Base-by-base conservation (phyloP, 2,113 vertebrate species). In the Emydocephalus ijimae region DNA sequence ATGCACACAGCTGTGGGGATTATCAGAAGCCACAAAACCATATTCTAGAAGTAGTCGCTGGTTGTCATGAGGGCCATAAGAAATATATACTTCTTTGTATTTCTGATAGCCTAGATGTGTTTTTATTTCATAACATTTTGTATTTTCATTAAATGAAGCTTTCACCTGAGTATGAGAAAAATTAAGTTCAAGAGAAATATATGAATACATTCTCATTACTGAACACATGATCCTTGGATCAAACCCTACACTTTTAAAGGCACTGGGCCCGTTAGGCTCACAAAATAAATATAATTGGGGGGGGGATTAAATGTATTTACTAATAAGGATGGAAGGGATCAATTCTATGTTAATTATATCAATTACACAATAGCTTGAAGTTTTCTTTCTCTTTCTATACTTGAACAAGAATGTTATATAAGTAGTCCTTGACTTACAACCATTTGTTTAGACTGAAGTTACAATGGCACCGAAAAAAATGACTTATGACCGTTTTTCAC, bases 51-150 rank as follows among this genome's bases (percentile, higher is more conserved):
- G 96, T 94, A 99, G 98, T 4, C 97, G 97, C 93, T 99, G 98
- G 94, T 98, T 99, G 56, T 99, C 99, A 23, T 99, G 99, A 91
- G 97, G 98, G 3, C 99, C 99, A 1, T 99, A 99, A 97, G 98
- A 98, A 92, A 99, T 99, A 95, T 99, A 98, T 1, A 98, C 98
- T 96, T 99, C 98, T 90, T 98, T 93, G 0, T 98, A 95, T 91
- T 96, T 97, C 23, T 2, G 96, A 8, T 97, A 98, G 9, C 89
- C 92, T 0, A 96, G 96, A 4, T 96, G 93, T 1, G 98, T 98
- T 93, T 94, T 52, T 64, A 99, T 97, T 95, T 99, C 99, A 0
- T 99, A 99, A 87, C 98, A 98, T 90, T 95, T 95, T 0, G 95
- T 98, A 69, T 92, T 92, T 48, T 97, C 94, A n/a, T 98, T 99